Evolutionary conservation across 1,140 invertebrate species (phyloP), one percentile per base, ranked within the genome.

Genomic region (Drosophila lacertosa): DNA sequence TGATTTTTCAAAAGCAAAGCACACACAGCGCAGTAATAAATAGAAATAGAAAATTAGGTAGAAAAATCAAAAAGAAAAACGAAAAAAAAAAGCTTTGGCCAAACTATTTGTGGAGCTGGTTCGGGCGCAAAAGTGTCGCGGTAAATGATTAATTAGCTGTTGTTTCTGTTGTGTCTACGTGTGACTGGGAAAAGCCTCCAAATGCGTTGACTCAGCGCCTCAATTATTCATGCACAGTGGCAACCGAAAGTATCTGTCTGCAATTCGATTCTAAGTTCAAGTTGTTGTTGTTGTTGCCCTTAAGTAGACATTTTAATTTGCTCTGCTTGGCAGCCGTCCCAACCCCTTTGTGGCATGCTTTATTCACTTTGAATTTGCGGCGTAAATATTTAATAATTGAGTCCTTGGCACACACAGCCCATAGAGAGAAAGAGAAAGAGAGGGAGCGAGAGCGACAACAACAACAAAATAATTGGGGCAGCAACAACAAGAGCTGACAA

Each of bases 301-400:
- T 59, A 51, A 67, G 54, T 33, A 40, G 32, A 35, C n/a, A 50
- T 29, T 67, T 67, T 67, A 42, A 50, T 67, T 67, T 59, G 51
- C 16, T 64, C 59, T 39, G 44, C 51, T 64, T 70, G 67, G 65
- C 65, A 68, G 24, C 20, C 39, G 58, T 54, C 66, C 58, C 66
- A 69, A 63, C 18, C 35, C 9, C 11, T 42, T 48, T 40, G 40
- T 66, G 74, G 32, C 79, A 78, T 71, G 75, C 54, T 65, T 72
- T 83, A 68, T 83, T 76, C 69, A 73, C 68, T 70, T 66, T 35
- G 40, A 53, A 66, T 74, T 62, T 65, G 60, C 64, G 50, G 40
- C 44, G 67, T 86, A 77, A 81, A 86, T 86, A 81, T 86, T 86
- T 77, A 57, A 84, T 74, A 64, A 77, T 63, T 66, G 58, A 75